Conservation (phyloP, 2,888 invertebrate species). For the Silvanus unidentatus region DNA sequence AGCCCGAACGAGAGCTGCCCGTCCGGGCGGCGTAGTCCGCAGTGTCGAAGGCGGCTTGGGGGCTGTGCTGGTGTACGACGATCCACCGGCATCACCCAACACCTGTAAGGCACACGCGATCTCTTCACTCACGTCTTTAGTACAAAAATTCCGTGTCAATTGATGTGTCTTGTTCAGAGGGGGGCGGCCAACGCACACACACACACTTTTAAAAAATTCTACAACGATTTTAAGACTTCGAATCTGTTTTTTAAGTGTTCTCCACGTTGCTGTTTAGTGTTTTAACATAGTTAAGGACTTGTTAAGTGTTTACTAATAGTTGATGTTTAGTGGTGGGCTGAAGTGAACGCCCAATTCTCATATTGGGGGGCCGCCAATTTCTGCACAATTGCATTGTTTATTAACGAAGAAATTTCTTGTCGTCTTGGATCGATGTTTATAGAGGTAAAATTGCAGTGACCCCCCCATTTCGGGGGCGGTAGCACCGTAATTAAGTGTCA, state of each 20-base stretch:
- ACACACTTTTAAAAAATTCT: background rate
- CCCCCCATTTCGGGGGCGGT: too few relatives aligned
- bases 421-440: constrained; percentile 13
- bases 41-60: constrained; percentile 36
- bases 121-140: background rate
- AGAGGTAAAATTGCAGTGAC: constrained; percentile 8
- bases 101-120: background rate
- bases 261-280: too few relatives aligned
- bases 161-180: constrained; percentile 14
- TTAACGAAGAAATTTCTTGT: constrained; percentile 7
- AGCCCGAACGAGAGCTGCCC: constrained; percentile 27
- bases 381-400: constrained; percentile 10
- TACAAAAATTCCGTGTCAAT: constrained; percentile 16
- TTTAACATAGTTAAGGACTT: too few relatives aligned
- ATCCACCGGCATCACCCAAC: background rate
- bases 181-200: too few relatives aligned
- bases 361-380: too few relatives aligned
- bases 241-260: background rate
- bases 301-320: too few relatives aligned
- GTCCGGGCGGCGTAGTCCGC: constrained; percentile 44
- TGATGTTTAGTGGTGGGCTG: too few relatives aligned
- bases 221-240: constrained; percentile 1
- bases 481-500: too few relatives aligned
- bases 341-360: too few relatives aligned
- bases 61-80: constrained; percentile 24